Evolutionary conservation across 2,113 vertebrate genomes (phyloP), one percentile per base, ranked within the genome.

Genomic region (Sinocyclocheilus anshuiensis): DNA sequence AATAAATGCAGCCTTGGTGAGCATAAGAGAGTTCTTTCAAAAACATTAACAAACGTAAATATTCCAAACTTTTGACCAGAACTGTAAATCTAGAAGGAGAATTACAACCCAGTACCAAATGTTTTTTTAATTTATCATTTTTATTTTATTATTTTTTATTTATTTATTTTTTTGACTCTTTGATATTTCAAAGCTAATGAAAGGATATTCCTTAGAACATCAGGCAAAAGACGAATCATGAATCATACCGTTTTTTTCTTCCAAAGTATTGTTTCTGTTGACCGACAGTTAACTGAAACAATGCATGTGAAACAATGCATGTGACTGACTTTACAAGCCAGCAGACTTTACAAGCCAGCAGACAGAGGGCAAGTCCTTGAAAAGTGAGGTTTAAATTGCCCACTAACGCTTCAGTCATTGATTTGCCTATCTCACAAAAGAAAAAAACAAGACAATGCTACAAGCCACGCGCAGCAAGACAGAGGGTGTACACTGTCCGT

Each of bases 341-440:
- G 86, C 59, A 74, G 69, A 50, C 6, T 36, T 65, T 45, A 59
- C 77, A 3, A n/a, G 42, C 1, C 86, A 86, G 86, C 59, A 74
- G 29, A 86, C 74, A 26, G 78, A 39, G 26, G 77, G 85, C 91
- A 91, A 42, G 67, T 11, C 12, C 22, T 42, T 39, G 39, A 74
- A 85, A 18, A 5, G 39, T 12, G n/a, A 15, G 26, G 48, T 83
- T 88, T 33, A 87, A 79, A 88, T 75, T 33, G 69, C 39, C 86
- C 76, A 33, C 65, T 82, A 67, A 85, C 55, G 33, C 48, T 75
- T 59, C 4, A 24, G 33, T 77, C 63, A 50, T 8, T 8, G 16
- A 53, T 67, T 4, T 55, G 59, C 84, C 45, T 75, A 26, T 55
- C 59, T 81, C 77, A 89, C 78, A 53, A 84, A 77, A 53, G 84